Conservation (phyloP, 2,113 vertebrate species). For the Rhinopithecus roxellana region DNA sequence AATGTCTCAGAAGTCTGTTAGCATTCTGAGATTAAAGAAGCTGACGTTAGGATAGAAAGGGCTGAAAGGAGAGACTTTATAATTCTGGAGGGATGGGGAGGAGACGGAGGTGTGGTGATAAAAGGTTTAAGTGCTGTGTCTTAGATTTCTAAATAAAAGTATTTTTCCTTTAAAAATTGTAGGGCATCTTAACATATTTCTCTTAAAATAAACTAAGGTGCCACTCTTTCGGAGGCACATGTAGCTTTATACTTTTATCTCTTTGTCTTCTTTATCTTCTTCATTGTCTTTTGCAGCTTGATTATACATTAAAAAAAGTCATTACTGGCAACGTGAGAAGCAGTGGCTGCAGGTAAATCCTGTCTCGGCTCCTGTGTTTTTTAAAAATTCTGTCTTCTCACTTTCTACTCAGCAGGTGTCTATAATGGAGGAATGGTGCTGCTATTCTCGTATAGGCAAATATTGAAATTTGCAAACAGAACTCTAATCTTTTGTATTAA, state of each 20-base stretch:
- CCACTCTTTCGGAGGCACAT: background rate
- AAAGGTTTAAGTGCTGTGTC: background rate
- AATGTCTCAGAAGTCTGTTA: slow-evolving; percentile 48
- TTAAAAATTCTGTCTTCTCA: background rate
- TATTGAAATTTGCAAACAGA: slow-evolving; percentile 32
- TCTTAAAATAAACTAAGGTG: background rate
- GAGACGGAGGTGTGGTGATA: background rate
- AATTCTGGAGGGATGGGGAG: background rate
- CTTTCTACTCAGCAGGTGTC: background rate
- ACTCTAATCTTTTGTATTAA: background rate
- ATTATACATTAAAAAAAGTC: background rate
- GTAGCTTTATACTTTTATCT: background rate
- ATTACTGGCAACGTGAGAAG: background rate
- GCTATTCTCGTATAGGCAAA: background rate
- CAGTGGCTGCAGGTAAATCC: background rate
- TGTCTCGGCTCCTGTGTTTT: background rate
- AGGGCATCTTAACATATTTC: background rate
- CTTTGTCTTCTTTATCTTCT: background rate
- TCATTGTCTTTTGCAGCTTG: background rate
- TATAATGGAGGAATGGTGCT: background rate
- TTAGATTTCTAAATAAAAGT: background rate
- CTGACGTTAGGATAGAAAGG: background rate
- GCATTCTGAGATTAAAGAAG: slow-evolving; percentile 56
- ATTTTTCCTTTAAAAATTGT: background rate
- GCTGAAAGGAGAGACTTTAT: background rate